phyloP scores from a whole-genome alignment of 35 echinoderm and acorn worm species.

The Nesometra sesokonis region DNA sequence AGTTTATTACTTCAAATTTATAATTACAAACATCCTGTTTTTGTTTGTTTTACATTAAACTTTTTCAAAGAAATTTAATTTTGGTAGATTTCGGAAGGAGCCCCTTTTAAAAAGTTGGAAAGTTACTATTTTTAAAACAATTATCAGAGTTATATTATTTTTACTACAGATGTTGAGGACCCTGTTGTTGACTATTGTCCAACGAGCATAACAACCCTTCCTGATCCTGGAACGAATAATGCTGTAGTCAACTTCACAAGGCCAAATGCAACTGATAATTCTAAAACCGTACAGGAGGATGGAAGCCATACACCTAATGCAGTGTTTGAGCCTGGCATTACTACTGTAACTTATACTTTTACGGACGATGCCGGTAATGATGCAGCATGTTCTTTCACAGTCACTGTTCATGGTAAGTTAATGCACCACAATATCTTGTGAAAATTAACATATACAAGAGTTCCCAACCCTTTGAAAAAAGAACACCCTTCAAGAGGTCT shows the following conservation, averaged over 20 bases:
- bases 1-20: no score
- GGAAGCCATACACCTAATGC: slow-evolving; percentile 9
- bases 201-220: not conserved
- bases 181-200: not conserved
- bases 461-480: no score
- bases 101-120: no score
- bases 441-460: not conserved
- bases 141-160: not conserved
- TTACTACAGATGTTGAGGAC: not conserved
- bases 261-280: slow-evolving; percentile 47
- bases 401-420: slow-evolving; percentile 11
- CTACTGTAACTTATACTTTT: slow-evolving; percentile 41
- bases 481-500: no score
- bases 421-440: not conserved
- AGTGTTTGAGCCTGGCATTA: slow-evolving; percentile 5
- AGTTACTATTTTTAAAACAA: no score
- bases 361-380: slow-evolving; percentile 21
- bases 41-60: no score
- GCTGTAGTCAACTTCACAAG: slow-evolving; percentile 22
- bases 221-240: not conserved
- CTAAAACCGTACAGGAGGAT: not conserved
- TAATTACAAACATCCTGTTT: no score
- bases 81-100: no score
- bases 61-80: no score
- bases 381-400: slow-evolving; percentile 25